These are phyloP conservation scores for Phylloscopus collybita DNA, from an alignment of 2,797 vertebrate genomes.

Conservation along the genomic window DNA sequence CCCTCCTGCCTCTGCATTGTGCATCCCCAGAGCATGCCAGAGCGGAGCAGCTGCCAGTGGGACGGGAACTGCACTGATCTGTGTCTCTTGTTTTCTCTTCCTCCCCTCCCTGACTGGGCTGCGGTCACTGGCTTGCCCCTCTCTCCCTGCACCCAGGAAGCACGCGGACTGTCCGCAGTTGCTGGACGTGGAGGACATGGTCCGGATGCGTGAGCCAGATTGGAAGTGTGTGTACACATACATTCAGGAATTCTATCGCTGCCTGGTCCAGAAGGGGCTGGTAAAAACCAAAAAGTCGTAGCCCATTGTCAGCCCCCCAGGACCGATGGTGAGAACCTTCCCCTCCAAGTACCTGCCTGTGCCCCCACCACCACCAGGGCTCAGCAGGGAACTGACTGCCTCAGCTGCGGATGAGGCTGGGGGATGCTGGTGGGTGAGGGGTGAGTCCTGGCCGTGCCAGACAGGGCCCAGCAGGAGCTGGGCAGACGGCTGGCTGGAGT, in stretches of 20 bases:
- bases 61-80: slow-evolving; percentile 86
- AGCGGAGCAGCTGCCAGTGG: slow-evolving; percentile 81
- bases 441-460: accelerated
- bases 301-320: slow-evolving; percentile 74
- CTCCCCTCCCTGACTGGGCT: slow-evolving; percentile 64
- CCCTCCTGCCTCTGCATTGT: slow-evolving; percentile 58
- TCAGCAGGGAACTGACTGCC: not conserved
- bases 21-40: slow-evolving; percentile 79
- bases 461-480: not conserved
- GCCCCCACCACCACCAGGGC: not conserved
- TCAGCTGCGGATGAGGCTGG: not conserved
- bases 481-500: not conserved
- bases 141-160: slow-evolving; percentile 85
- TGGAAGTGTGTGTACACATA: slow-evolving; percentile 99
- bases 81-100: slow-evolving; percentile 76
- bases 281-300: slow-evolving; percentile 99
- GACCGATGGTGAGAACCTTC: slow-evolving; percentile 89
- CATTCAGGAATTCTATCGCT: slow-evolving; percentile 99
- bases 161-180: slow-evolving; percentile 98
- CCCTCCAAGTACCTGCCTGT: not conserved
- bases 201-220: slow-evolving; percentile 98
- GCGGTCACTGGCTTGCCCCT: slow-evolving; percentile 74
- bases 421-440: not conserved
- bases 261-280: slow-evolving; percentile 98
- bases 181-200: slow-evolving; percentile 99